These are phyloP conservation scores for Saturnia japonica DNA, from an alignment of 2,888 invertebrate genomes.

Conservation along the genomic window DNA sequence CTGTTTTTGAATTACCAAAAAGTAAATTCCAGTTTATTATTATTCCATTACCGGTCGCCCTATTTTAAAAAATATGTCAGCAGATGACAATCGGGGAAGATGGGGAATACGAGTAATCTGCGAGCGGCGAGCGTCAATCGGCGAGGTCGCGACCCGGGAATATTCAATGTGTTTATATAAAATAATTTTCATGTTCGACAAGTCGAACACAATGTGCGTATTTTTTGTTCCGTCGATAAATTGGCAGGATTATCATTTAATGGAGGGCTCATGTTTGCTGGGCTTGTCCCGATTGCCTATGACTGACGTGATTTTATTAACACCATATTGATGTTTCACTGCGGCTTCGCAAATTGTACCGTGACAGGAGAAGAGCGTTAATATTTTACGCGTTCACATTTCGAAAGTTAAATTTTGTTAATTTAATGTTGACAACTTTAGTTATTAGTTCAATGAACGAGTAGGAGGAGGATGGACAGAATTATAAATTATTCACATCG, in stretches of 20 bases:
- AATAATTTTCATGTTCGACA: conserved; percentile 82
- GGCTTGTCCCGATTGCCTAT: conserved; percentile 77
- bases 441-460: conserved; percentile 59
- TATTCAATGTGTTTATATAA: conserved; percentile 81
- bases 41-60: conserved; percentile 80
- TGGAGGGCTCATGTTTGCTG: conserved; percentile 80
- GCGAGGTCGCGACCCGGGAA: conserved; percentile 68
- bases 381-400: conserved; percentile 64
- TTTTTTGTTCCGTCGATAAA: conserved; percentile 79
- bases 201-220: conserved; percentile 76
- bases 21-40: conserved; percentile 82
- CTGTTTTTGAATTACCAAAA: conserved; percentile 80
- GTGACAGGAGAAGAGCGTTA: conserved; percentile 50
- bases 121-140: conserved; percentile 43
- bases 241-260: conserved; percentile 82
- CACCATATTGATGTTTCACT: conserved; percentile 65
- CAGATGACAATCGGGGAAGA: conserved; percentile 73
- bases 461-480: conserved; percentile 63
- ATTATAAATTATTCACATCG: conserved; percentile 59
- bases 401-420: conserved; percentile 59
- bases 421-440: conserved; percentile 63
- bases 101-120: conserved; percentile 65
- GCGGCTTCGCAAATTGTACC: conserved; percentile 57
- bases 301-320: conserved; percentile 80
- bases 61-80: conserved; percentile 81